Conservation (phyloP, 35 echinoderm and acorn worm genomes). For the Ophioderma brevispina region DNA sequence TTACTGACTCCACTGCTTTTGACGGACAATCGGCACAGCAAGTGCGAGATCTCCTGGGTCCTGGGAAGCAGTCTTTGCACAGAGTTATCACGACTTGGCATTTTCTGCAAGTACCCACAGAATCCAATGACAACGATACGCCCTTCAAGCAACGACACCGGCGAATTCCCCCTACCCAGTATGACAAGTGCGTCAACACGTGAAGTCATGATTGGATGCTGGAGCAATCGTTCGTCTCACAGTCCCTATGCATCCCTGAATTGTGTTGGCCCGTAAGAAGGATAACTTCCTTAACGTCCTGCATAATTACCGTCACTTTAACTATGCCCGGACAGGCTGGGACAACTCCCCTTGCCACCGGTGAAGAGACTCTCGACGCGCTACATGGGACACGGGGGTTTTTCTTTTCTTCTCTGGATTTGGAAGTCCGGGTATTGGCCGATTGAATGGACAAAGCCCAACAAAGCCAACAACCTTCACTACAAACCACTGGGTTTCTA, state of each 20-base stretch:
- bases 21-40: no score
- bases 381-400: constrained; percentile 40
- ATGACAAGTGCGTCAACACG: constrained; percentile 22
- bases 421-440: constrained; percentile 50
- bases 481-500: constrained; percentile 56
- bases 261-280: constrained; percentile 48
- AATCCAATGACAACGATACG: constrained; percentile 35
- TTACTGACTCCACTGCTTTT: no score
- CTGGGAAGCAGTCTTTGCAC: not conserved
- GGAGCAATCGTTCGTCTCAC: constrained; percentile 23
- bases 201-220: constrained; percentile 35
- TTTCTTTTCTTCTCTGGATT: constrained; percentile 30
- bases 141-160: constrained; percentile 30
- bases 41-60: no score
- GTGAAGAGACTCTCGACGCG: constrained; percentile 42
- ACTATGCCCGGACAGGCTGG: constrained; percentile 18
- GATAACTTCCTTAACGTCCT: constrained; percentile 8
- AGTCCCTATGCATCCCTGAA: constrained; percentile 54
- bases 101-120: not conserved
- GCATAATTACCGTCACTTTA: constrained; percentile 48
- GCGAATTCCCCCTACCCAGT: constrained; percentile 37
- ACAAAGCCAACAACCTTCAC: constrained; percentile 60
- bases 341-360: constrained; percentile 29
- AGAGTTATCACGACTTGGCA: not conserved
- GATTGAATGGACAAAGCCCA: constrained; percentile 35